Evolutionary conservation across 2,797 vertebrate genomes (phyloP), one percentile per base, ranked within the genome.

Genomic region (Glossophaga mutica): DNA sequence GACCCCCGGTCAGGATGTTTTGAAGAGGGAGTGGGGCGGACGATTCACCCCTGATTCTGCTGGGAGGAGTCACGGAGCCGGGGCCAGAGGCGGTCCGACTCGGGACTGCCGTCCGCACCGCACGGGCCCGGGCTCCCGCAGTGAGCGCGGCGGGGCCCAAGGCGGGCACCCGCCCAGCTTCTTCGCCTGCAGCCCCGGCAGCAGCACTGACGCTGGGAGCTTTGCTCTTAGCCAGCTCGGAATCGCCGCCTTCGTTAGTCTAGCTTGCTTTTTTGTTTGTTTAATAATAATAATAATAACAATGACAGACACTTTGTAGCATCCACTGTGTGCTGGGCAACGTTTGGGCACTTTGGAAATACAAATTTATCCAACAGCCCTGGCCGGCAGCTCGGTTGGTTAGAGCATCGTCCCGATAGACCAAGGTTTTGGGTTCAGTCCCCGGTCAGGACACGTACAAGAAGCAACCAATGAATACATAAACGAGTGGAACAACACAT

Each of bases 291-390:
- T 46, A 21, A 50, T n/a, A 10, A 93, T 9, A 48, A 57, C 22
- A 42, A 71, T 9, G n/a, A 44, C 50, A 22, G 5, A 48, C 9
- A 24, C 37, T 71, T 11, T 2, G 7, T 10, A 19, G 52, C 39
- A n/a, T 16, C 21, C 34, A 9, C 70, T 71, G 18, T 81, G 50
- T n/a, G 55, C 73, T 11, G 37, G 52, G 46, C 15, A 1, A 24
- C 44, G 9, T 67, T 34, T 15, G 42, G 86, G 81, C 34, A 62
- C 81, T 86, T 81, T 16, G 57, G 74, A 82, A 55, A 76, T 29
- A 62, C 55, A 10, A 2, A 78, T 46, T 76, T 78, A 32, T n/a
- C 74, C 77, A 37, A 2, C 39, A 24, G 59, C 29, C 29, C 29
- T 16, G 32, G 29, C 62, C 15, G 2, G 32, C 62, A 16, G 62